Evolutionary conservation across 2,113 vertebrate genomes (phyloP), one percentile per base, ranked within the genome.

Genomic region (Chunga burmeisteri): DNA sequence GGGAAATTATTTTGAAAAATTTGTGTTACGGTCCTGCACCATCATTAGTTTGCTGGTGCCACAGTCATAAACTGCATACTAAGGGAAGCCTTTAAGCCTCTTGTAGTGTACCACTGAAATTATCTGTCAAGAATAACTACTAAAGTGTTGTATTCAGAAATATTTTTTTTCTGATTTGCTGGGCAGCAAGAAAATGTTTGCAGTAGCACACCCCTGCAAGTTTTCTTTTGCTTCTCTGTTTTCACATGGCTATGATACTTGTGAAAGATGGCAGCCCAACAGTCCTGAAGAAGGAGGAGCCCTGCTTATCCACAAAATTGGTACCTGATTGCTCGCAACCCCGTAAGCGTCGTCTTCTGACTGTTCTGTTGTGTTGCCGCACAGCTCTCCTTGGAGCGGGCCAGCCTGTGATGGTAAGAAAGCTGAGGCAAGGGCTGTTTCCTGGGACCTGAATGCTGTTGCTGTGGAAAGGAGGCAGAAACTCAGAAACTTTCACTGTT

Each of bases 341-440:
- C 34, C 25, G 0, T n/a, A 34, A 52, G 25, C 6, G 0, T 52
- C 6, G 0, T 52, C 75, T 55, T 66, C 63, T 42, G 27, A n/a
- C 12, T 6, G 3, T 38, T 26, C 22, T 38, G 11, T 42, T 34
- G 50, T 34, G 50, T 50, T 36, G 67, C 40, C 52, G 55, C 30
- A 10, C 53, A 29, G 72, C 44, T 59, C 22, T 65, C 38, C 36
- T 79, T 56, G 32, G 30, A 77, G 49, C 62, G 38, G 32, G 11
- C n/a, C 21, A 13, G 6, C 65, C 62, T 13, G 13, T 49, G 59
- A 11, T 0, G 14, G 55, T 50, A 61, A 63, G 40, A 66, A 30
- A 30, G 32, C 79, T 16, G 27, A 68, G 53, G 61, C 72, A 38
- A 47, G 75, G 44, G 56, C 49, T 79, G 14, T 34, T 44, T 65